A percentile compares a stretch with the other conserved stretches of the same genome.
phyloP scores from a whole-genome alignment of 2,113 vertebrate species.

The Cheilinus undulatus region DNA sequence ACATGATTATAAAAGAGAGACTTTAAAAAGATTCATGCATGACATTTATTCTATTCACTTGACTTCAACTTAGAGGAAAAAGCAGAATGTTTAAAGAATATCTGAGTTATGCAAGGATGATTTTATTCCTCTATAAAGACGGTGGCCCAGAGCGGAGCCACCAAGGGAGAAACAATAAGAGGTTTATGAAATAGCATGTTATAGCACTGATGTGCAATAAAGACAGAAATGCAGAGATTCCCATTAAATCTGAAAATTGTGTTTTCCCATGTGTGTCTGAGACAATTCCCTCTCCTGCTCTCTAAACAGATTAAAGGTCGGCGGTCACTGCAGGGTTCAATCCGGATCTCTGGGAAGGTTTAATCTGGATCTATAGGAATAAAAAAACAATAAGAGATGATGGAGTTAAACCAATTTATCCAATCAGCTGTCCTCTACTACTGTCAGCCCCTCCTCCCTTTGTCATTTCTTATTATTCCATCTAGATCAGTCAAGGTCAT shows the following conservation, averaged over 20 bases:
- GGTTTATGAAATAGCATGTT: conserved; percentile 7
- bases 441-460: background rate
- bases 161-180: background rate
- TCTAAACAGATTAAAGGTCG: conserved; percentile 48
- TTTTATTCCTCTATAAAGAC: background rate
- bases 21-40: no score
- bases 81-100: no score
- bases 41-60: no score
- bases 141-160: rapidly evolving
- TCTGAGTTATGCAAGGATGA: background rate
- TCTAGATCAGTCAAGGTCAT: background rate
- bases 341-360: conserved; percentile 37
- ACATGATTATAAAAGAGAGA: no score
- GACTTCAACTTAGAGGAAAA: no score
- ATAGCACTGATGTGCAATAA: background rate
- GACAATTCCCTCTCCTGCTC: background rate
- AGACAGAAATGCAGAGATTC: conserved; percentile 36
- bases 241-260: conserved; percentile 29
- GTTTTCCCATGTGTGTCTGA: conserved; percentile 21
- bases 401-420: conserved; percentile 3
- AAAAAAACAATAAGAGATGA: conserved; percentile 1
- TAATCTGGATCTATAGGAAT: conserved; percentile 21
- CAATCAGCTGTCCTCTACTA: background rate
- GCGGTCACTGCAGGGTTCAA: background rate
- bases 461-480: background rate